Base-by-base conservation (phyloP, 2,797 vertebrate genomes). In the Anguilla megastoma region DNA sequence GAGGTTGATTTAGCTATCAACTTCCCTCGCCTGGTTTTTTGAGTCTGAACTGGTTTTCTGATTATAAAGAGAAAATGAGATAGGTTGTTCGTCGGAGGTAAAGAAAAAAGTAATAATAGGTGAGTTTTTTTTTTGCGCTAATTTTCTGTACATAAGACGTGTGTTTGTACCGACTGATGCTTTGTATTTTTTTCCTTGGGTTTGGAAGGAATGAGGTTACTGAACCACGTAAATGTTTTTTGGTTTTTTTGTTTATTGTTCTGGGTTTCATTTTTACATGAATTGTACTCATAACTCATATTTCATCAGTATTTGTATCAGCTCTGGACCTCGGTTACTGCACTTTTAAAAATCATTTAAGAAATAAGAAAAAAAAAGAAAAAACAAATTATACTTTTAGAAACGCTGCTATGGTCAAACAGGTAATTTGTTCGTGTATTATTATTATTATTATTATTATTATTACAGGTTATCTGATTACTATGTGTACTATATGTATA, bases 311-410 rank as follows among this genome's bases (percentile, higher is more conserved):
- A 96, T 97, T 97, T 94, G 93, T 96, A 96, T 96, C 95, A 79
- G 74, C 74, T 79, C 95, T 95, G 97, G 95, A 97, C 96, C 97
- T 98, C 96, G 94, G 95, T 97, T 96, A 96, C 96, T 97, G 96
- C 97, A 97, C 97, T 97, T 97, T 95, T 96, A 95, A 93, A 94
- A 91, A 91, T 91, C 93, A 89, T 93, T 90, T 92, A 91, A 95
- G 91, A 90, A 56, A 94, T 92, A 88, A 74, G 9, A 90, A 92
- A 89, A 89, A 88, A 12, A 87, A 90, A 89, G 84, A 86, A 63
- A 91, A 66, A 27, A 66, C 94, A 93, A 93, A 91, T 88, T 94
- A 94, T 92, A 92, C 91, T 88, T 95, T 93, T 93, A 94, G 94
- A 95, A 94, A 92, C 90, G 97, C 97, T 98, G 97, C 97, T 98